Percentiles rank a stretch among this genome's conserved stretches.
phyloP scores from a whole-genome alignment of 2,888 invertebrate species.

The Drosophila affinis region DNA sequence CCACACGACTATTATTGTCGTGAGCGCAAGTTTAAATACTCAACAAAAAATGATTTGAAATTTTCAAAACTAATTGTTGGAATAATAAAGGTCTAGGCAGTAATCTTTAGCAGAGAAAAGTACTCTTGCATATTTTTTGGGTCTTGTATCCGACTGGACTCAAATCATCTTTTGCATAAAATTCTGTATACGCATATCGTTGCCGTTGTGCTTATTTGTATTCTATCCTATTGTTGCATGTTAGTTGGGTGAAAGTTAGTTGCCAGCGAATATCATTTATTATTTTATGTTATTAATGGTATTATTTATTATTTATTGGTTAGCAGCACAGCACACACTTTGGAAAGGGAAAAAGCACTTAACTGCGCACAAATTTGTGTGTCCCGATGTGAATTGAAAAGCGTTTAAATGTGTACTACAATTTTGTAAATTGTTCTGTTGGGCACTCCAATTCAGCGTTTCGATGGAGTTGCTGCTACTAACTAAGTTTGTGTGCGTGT shows the following conservation, averaged over 20 bases:
- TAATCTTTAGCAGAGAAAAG: neutral
- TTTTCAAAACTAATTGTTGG: neutral
- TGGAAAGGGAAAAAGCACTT: conserved; percentile 1
- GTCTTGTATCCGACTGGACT: neutral
- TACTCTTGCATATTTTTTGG: too few species aligned
- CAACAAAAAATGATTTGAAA: neutral
- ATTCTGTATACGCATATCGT: conserved; percentile 7
- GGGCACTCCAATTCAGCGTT: conserved; percentile 19
- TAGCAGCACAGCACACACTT: neutral
- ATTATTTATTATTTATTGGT: neutral
- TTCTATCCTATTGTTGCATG: neutral
- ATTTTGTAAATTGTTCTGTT: conserved; percentile 31
- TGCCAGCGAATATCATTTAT: neutral
- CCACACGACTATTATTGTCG: too few species aligned
- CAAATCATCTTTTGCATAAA: conserved; percentile 12
- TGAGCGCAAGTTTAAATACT: neutral
- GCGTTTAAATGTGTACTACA: conserved; percentile 63
- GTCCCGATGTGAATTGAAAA: conserved; percentile 45
- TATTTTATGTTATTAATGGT: neutral
- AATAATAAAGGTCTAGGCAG: neutral
- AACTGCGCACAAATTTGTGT: conserved; percentile 22
- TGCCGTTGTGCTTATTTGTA: conserved; percentile 1
- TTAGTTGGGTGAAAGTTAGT: neutral
- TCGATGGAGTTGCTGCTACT: conserved; percentile 6
- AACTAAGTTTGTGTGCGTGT: conserved; percentile 15